phyloP scores from a whole-genome alignment of 2,797 vertebrate species.

The Leptoclinus maculatus region DNA sequence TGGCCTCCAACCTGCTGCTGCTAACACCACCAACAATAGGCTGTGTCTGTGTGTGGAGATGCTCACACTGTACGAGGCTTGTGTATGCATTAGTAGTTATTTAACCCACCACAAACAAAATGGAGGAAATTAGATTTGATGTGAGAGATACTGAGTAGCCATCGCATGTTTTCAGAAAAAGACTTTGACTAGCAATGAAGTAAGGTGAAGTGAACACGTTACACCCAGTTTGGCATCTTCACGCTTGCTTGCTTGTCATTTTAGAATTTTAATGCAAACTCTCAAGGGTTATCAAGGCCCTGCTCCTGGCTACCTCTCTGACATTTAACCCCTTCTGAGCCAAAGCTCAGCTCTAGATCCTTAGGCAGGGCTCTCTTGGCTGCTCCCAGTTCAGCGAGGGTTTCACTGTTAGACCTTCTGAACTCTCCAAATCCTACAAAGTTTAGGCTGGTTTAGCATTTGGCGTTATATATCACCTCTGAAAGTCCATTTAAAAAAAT shows the following conservation, averaged over 20 bases:
- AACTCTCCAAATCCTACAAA: constrained; percentile 23
- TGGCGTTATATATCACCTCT: neutral
- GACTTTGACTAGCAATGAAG: constrained; percentile 18
- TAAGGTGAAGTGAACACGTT: constrained; percentile 17
- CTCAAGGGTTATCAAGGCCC: constrained; percentile 39
- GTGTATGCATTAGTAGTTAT: constrained; percentile 11
- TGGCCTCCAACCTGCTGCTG: constrained; percentile 59
- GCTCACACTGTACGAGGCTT: constrained; percentile 1
- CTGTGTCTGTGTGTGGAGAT: constrained; percentile 19
- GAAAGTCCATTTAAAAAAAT: neutral
- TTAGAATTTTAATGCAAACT: constrained; percentile 38
- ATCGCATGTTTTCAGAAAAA: constrained; percentile 24
- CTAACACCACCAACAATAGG: neutral
- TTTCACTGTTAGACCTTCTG: constrained; percentile 33
- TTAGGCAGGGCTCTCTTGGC: constrained; percentile 50
- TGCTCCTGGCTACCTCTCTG: constrained; percentile 36
- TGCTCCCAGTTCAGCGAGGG: constrained; percentile 32
- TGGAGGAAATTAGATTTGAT: neutral
- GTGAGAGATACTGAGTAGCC: neutral
- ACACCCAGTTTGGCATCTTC: constrained; percentile 25
- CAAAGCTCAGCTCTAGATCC: constrained; percentile 46
- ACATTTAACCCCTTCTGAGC: constrained; percentile 46
- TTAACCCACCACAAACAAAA: constrained; percentile 7
- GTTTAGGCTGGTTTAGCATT: constrained; percentile 16
- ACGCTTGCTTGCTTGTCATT: constrained; percentile 30